A percentile compares a stretch with the other conserved stretches of the same genome.
phyloP scores from a whole-genome alignment of 1,140 invertebrate genomes.

The Diachasmimorpha longicaudata region DNA sequence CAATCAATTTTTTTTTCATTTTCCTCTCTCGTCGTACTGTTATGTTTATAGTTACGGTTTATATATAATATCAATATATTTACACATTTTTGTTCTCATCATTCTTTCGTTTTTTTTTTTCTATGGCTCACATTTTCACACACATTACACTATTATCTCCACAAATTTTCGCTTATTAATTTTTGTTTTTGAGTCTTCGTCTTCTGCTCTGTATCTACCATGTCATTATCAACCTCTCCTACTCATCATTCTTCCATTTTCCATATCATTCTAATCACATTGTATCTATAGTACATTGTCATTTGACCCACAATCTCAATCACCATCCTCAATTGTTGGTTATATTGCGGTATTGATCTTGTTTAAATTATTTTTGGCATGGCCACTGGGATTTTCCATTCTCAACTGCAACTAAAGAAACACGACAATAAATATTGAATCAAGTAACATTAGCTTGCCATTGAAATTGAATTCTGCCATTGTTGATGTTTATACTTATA shows the following conservation, averaged over 20 bases:
- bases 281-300: conserved; percentile 60
- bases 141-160: neutral
- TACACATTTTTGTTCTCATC: conserved; percentile 49
- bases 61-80: conserved; percentile 57
- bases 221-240: neutral
- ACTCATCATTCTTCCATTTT: neutral
- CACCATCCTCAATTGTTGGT: neutral
- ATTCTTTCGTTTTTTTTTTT: conserved; percentile 15
- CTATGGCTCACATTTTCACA: conserved; percentile 19
- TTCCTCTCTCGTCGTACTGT: conserved; percentile 47
- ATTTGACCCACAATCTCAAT: conserved; percentile 44
- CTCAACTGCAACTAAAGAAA: neutral
- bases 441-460: neutral
- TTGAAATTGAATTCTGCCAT: neutral
- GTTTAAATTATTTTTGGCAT: conserved; percentile 5
- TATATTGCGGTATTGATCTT: neutral
- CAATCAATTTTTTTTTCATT: conserved; percentile 42
- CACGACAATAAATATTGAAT: neutral
- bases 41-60: conserved; percentile 51
- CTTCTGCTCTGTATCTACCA: neutral
- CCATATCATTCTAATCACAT: conserved; percentile 53
- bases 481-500: neutral
- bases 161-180: neutral
- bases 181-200: neutral
- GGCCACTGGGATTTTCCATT: neutral